These are phyloP conservation scores for Eidolon dupreanum DNA, from an alignment of 2,797 vertebrate species.

Conservation along the genomic window DNA sequence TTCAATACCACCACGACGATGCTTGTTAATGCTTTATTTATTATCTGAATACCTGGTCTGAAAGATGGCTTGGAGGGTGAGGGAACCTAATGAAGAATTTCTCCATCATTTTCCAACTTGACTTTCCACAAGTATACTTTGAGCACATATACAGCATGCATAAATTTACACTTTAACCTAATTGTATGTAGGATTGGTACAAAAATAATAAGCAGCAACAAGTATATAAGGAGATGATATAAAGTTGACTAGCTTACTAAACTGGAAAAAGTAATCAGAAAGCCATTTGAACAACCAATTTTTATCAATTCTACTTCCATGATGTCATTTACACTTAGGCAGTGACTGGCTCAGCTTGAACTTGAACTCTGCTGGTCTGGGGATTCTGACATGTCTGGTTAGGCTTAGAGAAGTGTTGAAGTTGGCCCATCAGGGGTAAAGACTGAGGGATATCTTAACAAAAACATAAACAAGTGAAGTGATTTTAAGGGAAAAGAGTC, in stretches of 20 bases:
- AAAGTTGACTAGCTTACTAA: neutral
- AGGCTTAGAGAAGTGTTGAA: neutral
- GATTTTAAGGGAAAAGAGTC: neutral
- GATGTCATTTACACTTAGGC: neutral
- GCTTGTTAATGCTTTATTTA: neutral
- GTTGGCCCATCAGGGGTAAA: neutral
- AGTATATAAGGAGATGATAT: neutral
- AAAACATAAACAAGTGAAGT: neutral
- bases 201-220: neutral
- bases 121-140: neutral
- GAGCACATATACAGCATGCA: neutral
- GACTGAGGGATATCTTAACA: neutral
- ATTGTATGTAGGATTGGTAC: neutral
- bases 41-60: neutral
- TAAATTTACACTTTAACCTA: neutral
- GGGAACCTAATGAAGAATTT: neutral
- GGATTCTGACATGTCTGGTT: neutral
- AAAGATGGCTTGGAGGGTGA: neutral
- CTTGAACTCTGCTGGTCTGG: neutral
- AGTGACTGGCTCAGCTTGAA: neutral
- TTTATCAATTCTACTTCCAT: neutral
- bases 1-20: neutral
- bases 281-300: neutral
- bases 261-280: neutral
- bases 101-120: neutral